These are phyloP conservation scores for Agrochola circellaris DNA, from an alignment of 2,888 invertebrate genomes.

Conservation along the genomic window DNA sequence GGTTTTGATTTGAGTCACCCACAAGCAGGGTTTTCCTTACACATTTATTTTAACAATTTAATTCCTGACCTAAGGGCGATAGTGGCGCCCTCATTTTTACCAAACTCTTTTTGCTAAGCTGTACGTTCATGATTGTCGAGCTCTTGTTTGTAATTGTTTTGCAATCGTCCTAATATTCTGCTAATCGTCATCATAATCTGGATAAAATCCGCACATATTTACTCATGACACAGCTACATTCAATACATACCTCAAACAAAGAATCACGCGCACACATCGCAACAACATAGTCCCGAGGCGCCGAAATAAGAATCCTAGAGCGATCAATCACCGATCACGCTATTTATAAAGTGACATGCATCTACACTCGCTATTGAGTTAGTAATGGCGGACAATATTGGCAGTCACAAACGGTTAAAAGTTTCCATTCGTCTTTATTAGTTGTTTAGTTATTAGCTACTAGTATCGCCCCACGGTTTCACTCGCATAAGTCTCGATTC, in stretches of 20 bases:
- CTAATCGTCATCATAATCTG: not conserved
- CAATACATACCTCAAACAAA: not conserved
- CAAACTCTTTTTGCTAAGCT: too few relatives aligned
- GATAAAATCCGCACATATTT: not conserved
- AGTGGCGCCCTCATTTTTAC: too few relatives aligned
- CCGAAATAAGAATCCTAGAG: conserved; percentile 36
- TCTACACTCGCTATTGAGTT: conserved; percentile 74
- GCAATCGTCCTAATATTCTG: not conserved
- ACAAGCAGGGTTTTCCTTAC: too few relatives aligned
- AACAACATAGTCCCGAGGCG: not conserved
- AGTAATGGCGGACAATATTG: conserved; percentile 74
- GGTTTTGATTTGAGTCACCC: too few relatives aligned
- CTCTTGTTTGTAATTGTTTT: not conserved
- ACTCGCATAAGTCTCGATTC: too few relatives aligned
- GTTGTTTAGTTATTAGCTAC: not conserved
- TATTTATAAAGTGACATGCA: conserved; percentile 74
- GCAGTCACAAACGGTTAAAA: conserved; percentile 63
- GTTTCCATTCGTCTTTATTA: conserved; percentile 55
- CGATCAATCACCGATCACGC: conserved; percentile 57
- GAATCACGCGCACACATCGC: not conserved
- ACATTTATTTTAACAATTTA: too few relatives aligned
- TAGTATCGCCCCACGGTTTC: too few relatives aligned
- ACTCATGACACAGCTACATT: not conserved
- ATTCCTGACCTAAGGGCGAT: too few relatives aligned
- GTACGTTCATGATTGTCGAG: not conserved